phyloP scores from a whole-genome alignment of 2,113 vertebrate species.

The Ancistrus triradiatus region DNA sequence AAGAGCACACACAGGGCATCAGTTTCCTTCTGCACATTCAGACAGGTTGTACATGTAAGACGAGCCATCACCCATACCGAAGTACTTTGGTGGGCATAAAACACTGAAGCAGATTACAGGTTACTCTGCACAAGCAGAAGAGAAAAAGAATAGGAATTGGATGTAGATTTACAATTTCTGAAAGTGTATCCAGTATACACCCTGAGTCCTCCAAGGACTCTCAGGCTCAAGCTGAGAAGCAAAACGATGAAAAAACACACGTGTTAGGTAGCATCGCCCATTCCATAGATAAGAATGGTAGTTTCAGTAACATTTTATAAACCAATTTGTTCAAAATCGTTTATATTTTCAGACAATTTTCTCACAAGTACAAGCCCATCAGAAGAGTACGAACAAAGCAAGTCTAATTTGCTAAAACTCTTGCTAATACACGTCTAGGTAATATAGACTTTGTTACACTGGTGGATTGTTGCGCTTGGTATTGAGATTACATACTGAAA shows the following conservation, averaged over 20 bases:
- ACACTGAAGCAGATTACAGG: conserved; percentile 14
- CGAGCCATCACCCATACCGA: background rate
- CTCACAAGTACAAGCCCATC: no score
- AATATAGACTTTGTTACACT: background rate
- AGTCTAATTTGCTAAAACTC: background rate
- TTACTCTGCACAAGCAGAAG: conserved; percentile 14
- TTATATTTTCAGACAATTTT: background rate
- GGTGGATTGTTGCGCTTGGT: background rate
- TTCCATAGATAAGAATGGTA: no score
- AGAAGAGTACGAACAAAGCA: background rate
- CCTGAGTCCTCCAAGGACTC: no score
- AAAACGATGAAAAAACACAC: conserved; percentile 2
- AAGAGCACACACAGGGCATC: conserved; percentile 42
- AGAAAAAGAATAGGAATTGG: no score
- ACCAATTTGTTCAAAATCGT: no score
- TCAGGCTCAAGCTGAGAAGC: no score
- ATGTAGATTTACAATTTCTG: no score
- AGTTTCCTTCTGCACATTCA: conserved; percentile 62
- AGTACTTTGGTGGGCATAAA: background rate
- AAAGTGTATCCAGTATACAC: no score
- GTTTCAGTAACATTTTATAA: no score
- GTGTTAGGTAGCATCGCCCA: background rate
- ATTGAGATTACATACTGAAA: background rate
- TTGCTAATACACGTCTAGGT: background rate
- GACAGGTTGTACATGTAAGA: conserved; percentile 44